These are phyloP conservation scores for Poliocrania exsul DNA, from an alignment of 2,797 vertebrate species.

Conservation along the genomic window DNA sequence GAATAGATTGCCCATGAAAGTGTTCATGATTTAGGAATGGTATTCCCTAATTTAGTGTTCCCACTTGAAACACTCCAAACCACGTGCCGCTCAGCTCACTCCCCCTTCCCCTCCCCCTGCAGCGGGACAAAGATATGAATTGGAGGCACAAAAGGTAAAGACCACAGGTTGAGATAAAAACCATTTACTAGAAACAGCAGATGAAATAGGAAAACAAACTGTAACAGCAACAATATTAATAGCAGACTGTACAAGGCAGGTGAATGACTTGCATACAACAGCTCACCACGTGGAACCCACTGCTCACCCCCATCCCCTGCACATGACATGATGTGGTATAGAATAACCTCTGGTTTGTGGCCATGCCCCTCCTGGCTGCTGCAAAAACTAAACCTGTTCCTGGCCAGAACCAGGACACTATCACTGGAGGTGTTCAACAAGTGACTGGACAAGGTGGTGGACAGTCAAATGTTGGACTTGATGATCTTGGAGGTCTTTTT, in stretches of 20 bases:
- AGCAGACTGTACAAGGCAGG: not conserved
- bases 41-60: not conserved
- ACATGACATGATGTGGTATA: no score
- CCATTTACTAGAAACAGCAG: not conserved
- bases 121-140: fast-evolving
- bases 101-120: not conserved
- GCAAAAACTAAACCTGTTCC: not conserved
- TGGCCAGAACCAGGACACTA: not conserved
- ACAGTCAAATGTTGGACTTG: not conserved
- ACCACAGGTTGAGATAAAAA: not conserved
- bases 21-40: not conserved
- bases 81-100: not conserved
- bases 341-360: not conserved
- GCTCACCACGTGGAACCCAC: fast-evolving
- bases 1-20: not conserved
- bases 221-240: not conserved
- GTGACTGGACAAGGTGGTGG: fast-evolving
- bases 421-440: not conserved
- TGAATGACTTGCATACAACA: not conserved
- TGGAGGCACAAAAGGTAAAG: not conserved
- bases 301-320: not conserved
- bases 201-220: not conserved
- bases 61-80: not conserved
- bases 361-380: not conserved
- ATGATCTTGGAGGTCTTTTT: not conserved